Base-by-base conservation (phyloP, 2,888 invertebrate genomes). In the Hemicrepidius hirtus region DNA sequence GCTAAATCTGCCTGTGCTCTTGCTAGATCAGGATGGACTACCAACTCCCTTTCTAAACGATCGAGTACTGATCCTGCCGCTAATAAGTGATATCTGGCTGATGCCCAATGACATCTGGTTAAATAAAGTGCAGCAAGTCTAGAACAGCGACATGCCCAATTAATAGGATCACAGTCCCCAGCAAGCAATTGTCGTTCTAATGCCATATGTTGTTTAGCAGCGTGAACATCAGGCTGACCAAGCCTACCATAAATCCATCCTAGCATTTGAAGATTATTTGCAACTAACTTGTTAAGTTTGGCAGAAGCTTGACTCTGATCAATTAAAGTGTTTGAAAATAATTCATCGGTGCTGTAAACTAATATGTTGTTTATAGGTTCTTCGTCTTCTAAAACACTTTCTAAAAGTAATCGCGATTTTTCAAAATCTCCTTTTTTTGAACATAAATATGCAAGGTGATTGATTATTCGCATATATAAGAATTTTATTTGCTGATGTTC, bases 221-320 rank as follows among this genome's bases (percentile, higher is more conserved):
- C 88, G 76, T 90, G 90, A 74, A 88, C 87, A 28, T 88, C 86
- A 6, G 88, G 87, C 72, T 88, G 77, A 66, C 89, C 89, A 55
- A 89, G 80, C 81, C 90, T 90, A 67, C 89, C 90, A 77, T 90
- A 90, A 50, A 91, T 82, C 85, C 90, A 91, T 3, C 89, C 89
- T 78, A 91, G 86, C 90, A 91, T 91, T 78, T 91, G 91, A 64
- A 91, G 85, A 78, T 91, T 91, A 78, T 90, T 91, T 0, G 90
- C 89, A 37, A 89, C 87, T 2, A 91, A 84, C 79, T 89, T 89
- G 76, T 90, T 89, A 18, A 91, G 86, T 82, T 90, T 90, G 60
- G 86, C 86, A 1, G 86, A 86, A 5, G 88, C 85, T 40, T 85
- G 82, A 62, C 85, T 86, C 41, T 87, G 84, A 4, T 85, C 84